Evolutionary conservation across 2,797 vertebrate species (phyloP).

Genomic region (Diceros bicornis): DNA sequence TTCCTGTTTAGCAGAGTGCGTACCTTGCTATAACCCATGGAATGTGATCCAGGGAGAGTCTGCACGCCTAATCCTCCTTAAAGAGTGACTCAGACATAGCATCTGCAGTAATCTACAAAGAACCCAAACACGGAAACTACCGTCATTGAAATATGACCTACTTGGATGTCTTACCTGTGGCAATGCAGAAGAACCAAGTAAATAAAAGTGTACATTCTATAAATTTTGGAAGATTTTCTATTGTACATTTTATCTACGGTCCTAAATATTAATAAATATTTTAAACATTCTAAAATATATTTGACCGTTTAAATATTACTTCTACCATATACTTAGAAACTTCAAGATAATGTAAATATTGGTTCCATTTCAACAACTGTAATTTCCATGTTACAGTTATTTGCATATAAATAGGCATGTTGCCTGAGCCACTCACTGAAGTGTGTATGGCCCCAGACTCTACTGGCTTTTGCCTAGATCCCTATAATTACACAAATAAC

Average conservation of each 20-base stretch:
- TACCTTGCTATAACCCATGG: slow-evolving; percentile 31
- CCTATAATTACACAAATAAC: slow-evolving; percentile 10
- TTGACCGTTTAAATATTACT: neutral
- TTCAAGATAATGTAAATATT: neutral
- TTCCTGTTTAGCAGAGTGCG: slow-evolving; percentile 47
- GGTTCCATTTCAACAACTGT: neutral
- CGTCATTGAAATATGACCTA: slow-evolving; percentile 14
- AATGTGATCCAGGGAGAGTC: slow-evolving; percentile 65
- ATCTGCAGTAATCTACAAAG: slow-evolving; percentile 31
- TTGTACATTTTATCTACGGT: neutral
- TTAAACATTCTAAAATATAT: slow-evolving; percentile 1
- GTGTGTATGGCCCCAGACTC: neutral
- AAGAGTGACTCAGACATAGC: slow-evolving; percentile 56
- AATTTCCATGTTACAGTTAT: slow-evolving; percentile 8
- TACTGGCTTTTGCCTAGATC: neutral
- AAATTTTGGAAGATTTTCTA: neutral
- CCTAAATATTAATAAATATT: neutral
- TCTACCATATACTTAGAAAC: neutral
- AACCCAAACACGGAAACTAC: slow-evolving; percentile 25
- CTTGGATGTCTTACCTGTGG: neutral
- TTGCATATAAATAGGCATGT: neutral
- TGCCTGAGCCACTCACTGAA: neutral
- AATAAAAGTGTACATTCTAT: neutral
- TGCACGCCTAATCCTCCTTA: slow-evolving; percentile 37
- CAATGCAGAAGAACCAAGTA: neutral